Evolutionary conservation across 2,113 vertebrate genomes (phyloP).

Genomic region (Ivindomyrus marchei): DNA sequence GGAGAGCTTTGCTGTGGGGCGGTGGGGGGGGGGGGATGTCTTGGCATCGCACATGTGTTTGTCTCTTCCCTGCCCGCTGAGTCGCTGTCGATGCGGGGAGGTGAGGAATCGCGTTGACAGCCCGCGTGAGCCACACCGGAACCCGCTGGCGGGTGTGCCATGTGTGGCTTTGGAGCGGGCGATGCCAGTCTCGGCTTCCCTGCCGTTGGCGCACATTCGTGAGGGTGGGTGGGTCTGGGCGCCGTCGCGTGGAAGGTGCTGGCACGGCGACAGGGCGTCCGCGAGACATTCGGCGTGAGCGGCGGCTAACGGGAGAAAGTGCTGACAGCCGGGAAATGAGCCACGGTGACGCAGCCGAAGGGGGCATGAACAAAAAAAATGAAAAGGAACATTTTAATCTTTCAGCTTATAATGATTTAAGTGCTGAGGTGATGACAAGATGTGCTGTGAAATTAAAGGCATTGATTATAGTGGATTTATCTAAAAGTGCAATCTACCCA

Average conservation of each 20-base stretch:
- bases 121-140: background rate
- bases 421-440: background rate
- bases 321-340: background rate
- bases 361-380: background rate
- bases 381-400: background rate
- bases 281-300: background rate
- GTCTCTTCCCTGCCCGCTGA: background rate
- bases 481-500: background rate
- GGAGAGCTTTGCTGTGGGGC: background rate
- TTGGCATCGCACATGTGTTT: background rate
- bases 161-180: background rate
- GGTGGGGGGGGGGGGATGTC: background rate
- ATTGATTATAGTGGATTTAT: background rate
- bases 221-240: background rate
- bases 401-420: background rate
- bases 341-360: background rate
- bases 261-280: background rate
- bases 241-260: background rate
- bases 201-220: background rate
- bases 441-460: background rate
- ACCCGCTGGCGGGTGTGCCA: constrained; percentile 1
- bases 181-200: background rate
- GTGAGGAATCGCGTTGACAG: constrained; percentile 6
- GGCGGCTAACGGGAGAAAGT: background rate
- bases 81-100: background rate